These are phyloP conservation scores for Ochropleura leucogaster DNA, from an alignment of 2,888 invertebrate genomes.

Conservation along the genomic window DNA sequence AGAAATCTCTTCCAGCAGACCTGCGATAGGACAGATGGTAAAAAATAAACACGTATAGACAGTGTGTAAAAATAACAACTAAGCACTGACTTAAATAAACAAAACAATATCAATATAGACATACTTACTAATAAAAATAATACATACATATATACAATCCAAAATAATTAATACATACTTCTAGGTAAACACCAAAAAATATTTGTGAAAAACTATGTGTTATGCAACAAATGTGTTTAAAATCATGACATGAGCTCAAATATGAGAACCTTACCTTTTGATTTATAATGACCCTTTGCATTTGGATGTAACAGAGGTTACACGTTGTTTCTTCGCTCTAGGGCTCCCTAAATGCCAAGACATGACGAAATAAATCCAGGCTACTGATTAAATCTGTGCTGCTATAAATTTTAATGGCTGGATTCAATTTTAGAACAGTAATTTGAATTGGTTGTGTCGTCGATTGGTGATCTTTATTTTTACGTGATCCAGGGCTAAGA, in stretches of 20 bases:
- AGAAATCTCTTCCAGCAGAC: no score
- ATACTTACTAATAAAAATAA: no score
- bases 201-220: not conserved
- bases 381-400: conserved; percentile 44
- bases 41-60: no score
- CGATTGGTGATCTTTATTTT: not conserved
- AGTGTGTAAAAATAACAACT: no score
- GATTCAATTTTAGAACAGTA: conserved; percentile 15
- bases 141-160: no score
- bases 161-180: no score
- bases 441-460: not conserved
- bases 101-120: no score
- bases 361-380: conserved; percentile 50
- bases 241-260: conserved; percentile 11
- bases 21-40: no score
- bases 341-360: conserved; percentile 56
- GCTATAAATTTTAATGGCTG: conserved; percentile 25
- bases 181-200: not conserved
- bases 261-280: conserved; percentile 44
- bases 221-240: not conserved
- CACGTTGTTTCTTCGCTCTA: conserved; percentile 47
- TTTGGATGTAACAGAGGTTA: conserved; percentile 42
- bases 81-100: no score
- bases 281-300: conserved; percentile 47
- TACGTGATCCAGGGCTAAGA: not conserved